Conservation (phyloP, 2,888 invertebrate genomes). For the Acanthosepion esculentum region DNA sequence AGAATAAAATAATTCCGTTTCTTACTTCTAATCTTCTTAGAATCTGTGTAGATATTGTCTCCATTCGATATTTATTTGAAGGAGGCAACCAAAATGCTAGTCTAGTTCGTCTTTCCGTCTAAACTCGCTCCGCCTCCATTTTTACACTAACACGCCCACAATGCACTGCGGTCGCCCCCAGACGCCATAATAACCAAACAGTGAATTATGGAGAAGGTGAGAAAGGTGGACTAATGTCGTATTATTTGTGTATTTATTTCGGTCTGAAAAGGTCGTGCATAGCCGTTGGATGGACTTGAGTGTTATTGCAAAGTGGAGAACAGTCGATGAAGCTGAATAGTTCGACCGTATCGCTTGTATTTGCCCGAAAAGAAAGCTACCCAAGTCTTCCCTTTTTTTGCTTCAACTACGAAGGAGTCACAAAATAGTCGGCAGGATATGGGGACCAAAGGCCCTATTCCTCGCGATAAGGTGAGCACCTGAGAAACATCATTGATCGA, state of each 20-base stretch:
- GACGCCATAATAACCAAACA: slow-evolving; percentile 46
- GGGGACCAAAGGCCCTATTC: slow-evolving; percentile 47
- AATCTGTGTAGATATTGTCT: not conserved
- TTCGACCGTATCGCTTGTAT: slow-evolving; percentile 34
- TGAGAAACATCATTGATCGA: too few species aligned
- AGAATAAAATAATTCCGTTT: not conserved
- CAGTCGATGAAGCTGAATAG: slow-evolving; percentile 40
- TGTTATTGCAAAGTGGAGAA: not conserved
- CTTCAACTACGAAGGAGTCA: slow-evolving; percentile 37
- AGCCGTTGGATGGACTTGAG: slow-evolving; percentile 7
- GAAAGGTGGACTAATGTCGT: slow-evolving; percentile 45
- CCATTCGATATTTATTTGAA: not conserved
- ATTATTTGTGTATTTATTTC: slow-evolving; percentile 12
- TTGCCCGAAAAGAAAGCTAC: not conserved
- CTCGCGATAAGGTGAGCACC: slow-evolving; percentile 43
- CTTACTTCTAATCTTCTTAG: not conserved
- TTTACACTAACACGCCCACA: slow-evolving; percentile 45
- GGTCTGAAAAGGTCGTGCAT: slow-evolving; percentile 23
- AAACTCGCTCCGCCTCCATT: slow-evolving; percentile 38
- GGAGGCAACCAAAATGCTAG: not conserved
- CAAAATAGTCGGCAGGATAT: slow-evolving; percentile 40
- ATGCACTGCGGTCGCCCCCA: slow-evolving; percentile 45
- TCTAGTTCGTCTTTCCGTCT: not conserved
- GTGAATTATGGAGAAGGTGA: slow-evolving; percentile 44
- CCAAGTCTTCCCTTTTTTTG: not conserved